A percentile compares a stretch with the other conserved stretches of the same genome.
These are phyloP conservation scores for Myocastor coypus DNA, from an alignment of 2,113 vertebrate species.

Conservation along the genomic window DNA sequence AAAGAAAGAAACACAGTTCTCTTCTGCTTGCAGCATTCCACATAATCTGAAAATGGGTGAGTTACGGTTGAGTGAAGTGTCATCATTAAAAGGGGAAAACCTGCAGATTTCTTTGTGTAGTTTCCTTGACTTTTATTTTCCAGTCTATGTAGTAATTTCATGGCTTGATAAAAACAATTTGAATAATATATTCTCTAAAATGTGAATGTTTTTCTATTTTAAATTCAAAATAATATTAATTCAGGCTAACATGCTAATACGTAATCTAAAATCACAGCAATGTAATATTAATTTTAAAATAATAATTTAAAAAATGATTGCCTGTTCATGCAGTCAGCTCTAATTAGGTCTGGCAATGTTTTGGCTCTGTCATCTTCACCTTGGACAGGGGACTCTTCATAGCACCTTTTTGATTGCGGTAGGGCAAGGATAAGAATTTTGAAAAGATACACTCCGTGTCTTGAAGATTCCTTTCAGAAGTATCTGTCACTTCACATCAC, in stretches of 20 bases:
- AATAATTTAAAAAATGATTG: neutral
- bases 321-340: neutral
- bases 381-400: neutral
- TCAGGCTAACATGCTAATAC: no score
- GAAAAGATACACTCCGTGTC: neutral
- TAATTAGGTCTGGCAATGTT: accelerated
- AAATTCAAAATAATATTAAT: neutral
- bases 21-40: neutral
- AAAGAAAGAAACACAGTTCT: neutral
- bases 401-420: neutral
- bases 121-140: neutral
- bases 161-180: neutral
- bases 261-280: neutral
- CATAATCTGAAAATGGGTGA: neutral
- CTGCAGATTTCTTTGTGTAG: neutral
- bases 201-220: neutral
- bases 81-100: neutral
- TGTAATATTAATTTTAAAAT: neutral
- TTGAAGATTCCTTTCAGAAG: neutral
- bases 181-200: neutral
- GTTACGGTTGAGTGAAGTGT: accelerated
- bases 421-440: neutral
- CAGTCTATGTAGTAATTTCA: neutral
- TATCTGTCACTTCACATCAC: neutral
- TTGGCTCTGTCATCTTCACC: no score